Conservation (phyloP, 2,113 vertebrate species). For the Psammodynastes pulverulentus region DNA sequence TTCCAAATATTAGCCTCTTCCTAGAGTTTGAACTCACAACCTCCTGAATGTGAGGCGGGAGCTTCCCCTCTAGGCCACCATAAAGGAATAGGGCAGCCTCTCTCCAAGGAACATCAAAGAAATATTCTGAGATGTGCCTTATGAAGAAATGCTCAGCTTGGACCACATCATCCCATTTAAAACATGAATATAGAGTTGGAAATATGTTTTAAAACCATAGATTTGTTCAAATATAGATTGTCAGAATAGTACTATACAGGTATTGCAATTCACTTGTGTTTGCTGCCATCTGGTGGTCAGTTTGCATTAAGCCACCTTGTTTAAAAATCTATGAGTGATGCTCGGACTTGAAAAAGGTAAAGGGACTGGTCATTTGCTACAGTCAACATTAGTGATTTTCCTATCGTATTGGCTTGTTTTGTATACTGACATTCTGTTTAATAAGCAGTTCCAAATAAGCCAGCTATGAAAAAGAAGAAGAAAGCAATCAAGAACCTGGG, state of each 20-base stretch:
- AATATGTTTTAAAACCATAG: not conserved
- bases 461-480: not conserved
- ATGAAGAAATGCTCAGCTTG: not conserved
- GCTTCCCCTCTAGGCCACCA: no score
- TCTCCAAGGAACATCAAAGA: not conserved
- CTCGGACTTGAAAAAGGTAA: not conserved
- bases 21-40: no score
- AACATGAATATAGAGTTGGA: not conserved
- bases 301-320: not conserved
- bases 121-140: not conserved
- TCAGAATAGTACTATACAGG: not conserved
- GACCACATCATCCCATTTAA: not conserved
- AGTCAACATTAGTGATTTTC: not conserved
- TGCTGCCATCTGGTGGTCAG: conserved; percentile 56
- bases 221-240: not conserved
- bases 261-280: conserved; percentile 32
- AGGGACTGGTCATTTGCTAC: not conserved
- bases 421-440: not conserved
- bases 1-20: no score
- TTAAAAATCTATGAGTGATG: not conserved
- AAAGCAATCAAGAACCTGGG: not conserved
- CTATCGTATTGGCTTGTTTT: not conserved
- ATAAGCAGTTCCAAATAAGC: not conserved
- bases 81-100: not conserved
- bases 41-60: no score